These are phyloP conservation scores for Sarcophaga subvicina DNA, from an alignment of 2,888 invertebrate genomes.

Conservation along the genomic window DNA sequence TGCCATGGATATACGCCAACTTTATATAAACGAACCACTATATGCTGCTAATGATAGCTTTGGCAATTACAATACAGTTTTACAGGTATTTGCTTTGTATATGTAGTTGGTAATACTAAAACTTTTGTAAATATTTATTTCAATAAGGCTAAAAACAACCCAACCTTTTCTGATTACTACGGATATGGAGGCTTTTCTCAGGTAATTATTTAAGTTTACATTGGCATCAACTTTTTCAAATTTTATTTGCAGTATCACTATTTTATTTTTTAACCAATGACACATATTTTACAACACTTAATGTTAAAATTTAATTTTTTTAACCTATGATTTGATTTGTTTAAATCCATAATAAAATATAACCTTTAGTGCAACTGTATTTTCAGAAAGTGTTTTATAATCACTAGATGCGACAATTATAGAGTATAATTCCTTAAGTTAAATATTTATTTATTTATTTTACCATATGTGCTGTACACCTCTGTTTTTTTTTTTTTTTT, in stretches of 20 bases:
- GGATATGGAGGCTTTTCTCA: constrained; percentile 88
- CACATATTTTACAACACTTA: too few relatives aligned
- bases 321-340: too few relatives aligned
- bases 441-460: too few relatives aligned
- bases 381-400: too few relatives aligned
- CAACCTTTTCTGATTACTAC: constrained; percentile 80
- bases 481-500: too few relatives aligned
- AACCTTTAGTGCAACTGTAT: too few relatives aligned
- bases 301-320: too few relatives aligned
- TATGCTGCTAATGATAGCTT: constrained; percentile 45
- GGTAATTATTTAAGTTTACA: constrained; percentile 80
- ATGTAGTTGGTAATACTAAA: not conserved
- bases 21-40: constrained; percentile 47
- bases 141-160: constrained; percentile 68
- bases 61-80: constrained; percentile 35
- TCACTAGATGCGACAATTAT: too few relatives aligned
- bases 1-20: constrained; percentile 45
- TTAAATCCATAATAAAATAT: too few relatives aligned
- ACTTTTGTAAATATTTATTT: constrained; percentile 15
- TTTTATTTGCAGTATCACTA: not conserved
- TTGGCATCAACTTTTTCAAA: not conserved
- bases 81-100: constrained; percentile 29
- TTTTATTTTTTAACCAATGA: not conserved
- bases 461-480: too few relatives aligned
- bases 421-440: too few relatives aligned